Base-by-base conservation (phyloP, 2,797 vertebrate genomes). In the Brotula barbata region DNA sequence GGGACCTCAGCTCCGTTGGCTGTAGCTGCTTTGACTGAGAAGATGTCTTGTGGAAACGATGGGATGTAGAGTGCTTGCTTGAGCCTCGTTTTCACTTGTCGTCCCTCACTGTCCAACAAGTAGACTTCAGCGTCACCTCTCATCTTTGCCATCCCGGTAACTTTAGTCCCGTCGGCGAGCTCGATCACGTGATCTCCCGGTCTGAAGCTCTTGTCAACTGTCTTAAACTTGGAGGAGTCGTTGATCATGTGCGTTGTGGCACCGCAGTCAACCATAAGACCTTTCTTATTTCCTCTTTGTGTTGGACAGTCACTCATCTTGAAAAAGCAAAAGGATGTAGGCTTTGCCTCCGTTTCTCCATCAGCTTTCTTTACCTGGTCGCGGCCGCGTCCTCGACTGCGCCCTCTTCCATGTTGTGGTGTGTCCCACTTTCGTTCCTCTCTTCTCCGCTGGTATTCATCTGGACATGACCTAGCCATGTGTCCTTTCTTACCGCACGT, bases 11-110 rank as follows among this genome's bases (percentile, higher is more conserved):
- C 55, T 37, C 31, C 33, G 33, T 19, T 39, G 11, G 20, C 56
- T 39, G 56, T 58, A 2, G 56, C 34, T 48, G 43, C 34, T 36
- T 41, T 60, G 31, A 59, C 45, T 14, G 57, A 59, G 31, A 48
- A 45, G 0, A 49, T 59, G 21, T 60, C 22, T 21, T 60, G 58
- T 50, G 45, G 58, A 33, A 60, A 42, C 12, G 37, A 41, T 49
- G 57, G 46, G 21, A 41, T 49, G 57, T 59, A 59, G 4, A 59
- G 45, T 33, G 45, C 39, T 10, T 19, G 21, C 22, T 20, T 59
- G 6, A 34, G 40, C 4, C 43, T 25, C 12, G 54, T 52, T 31
- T 3, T 40, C 41, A 40, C 23, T 34, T 3, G 28, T 48, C 14
- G 22, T 42, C 52, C 39, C n/a, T 42, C n/a, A 3, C 52, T 55